Evolutionary conservation across 2,797 vertebrate genomes (phyloP).

Genomic region (Dendrocincla fuliginosa): DNA sequence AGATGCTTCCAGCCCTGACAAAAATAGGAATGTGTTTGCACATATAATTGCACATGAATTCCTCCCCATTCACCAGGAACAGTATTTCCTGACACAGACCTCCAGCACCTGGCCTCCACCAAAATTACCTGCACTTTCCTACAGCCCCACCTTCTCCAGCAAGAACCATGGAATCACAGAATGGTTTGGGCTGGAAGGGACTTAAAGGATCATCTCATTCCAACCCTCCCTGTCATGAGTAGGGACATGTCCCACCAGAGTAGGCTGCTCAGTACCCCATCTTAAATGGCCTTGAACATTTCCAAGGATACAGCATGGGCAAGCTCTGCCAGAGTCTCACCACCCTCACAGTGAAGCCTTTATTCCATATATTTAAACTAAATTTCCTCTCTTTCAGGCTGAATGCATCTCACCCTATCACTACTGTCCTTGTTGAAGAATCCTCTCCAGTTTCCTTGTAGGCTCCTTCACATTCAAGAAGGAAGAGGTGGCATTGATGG

Average conservation of each 20-base stretch:
- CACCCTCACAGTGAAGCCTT: neutral
- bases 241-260: neutral
- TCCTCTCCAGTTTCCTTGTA: neutral
- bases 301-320: neutral
- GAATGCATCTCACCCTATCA: neutral
- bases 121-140: neutral
- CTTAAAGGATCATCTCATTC: neutral
- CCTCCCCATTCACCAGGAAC: neutral
- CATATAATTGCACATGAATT: accelerated
- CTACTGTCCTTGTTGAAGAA: neutral
- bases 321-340: neutral
- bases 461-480: neutral
- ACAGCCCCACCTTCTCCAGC: neutral
- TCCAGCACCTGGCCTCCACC: neutral
- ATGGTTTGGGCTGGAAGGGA: neutral
- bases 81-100: neutral
- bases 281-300: neutral
- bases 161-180: neutral
- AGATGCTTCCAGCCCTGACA: neutral
- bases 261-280: neutral
- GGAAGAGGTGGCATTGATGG: neutral
- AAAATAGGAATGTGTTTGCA: neutral
- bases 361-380: neutral
- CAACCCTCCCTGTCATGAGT: neutral
- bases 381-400: neutral